Conservation (phyloP, 2,888 invertebrate genomes). For the Lypha dubia region DNA sequence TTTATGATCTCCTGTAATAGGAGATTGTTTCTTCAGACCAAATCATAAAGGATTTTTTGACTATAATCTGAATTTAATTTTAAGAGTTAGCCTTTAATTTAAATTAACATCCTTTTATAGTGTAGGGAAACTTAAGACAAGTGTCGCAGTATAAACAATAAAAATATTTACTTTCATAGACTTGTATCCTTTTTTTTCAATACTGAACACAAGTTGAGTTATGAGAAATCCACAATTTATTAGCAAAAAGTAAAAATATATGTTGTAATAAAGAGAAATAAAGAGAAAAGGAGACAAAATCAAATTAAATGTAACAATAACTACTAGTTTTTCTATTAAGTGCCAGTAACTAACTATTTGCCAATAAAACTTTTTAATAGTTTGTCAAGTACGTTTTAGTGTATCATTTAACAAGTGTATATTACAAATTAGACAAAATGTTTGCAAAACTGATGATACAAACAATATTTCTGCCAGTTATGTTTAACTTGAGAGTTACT, state of each 20-base stretch:
- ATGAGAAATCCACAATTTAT: not conserved
- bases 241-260: constrained; percentile 12
- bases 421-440: constrained; percentile 1
- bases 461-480: not conserved
- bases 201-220: not conserved
- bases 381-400: constrained; percentile 38
- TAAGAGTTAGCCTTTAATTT: too few relatives aligned
- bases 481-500: too few relatives aligned
- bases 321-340: constrained; percentile 42
- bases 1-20: too few relatives aligned
- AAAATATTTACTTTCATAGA: not conserved
- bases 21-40: too few relatives aligned
- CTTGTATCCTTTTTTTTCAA: not conserved
- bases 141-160: too few relatives aligned
- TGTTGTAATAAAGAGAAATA: not conserved
- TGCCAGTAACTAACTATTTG: constrained; percentile 25
- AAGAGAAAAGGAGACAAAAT: not conserved
- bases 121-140: too few relatives aligned
- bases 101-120: too few relatives aligned
- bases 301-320: constrained; percentile 7
- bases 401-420: constrained; percentile 17
- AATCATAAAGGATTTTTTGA: too few relatives aligned
- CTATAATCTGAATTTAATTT: too few relatives aligned
- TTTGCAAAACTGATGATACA: not conserved
- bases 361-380: constrained; percentile 56